phyloP scores from a whole-genome alignment of 2,888 invertebrate species.

The Iphiclides podalirius region DNA sequence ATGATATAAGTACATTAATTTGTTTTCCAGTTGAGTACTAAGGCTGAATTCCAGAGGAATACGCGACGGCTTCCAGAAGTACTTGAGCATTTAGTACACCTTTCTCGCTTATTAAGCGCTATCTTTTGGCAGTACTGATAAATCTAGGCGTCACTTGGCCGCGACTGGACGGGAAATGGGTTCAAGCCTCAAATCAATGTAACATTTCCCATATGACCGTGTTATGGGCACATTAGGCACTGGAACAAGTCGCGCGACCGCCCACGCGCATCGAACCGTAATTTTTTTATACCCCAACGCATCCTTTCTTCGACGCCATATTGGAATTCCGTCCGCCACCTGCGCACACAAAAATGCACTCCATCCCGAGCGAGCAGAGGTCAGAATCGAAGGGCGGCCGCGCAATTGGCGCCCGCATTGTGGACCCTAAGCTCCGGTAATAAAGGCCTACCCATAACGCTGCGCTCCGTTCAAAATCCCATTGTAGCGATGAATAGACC shows the following conservation, averaged over 20 bases:
- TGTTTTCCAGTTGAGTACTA: no score
- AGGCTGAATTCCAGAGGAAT: no score
- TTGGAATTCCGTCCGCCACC: constrained; percentile 55
- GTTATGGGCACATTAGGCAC: constrained; percentile 16
- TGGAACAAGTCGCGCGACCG: constrained; percentile 41
- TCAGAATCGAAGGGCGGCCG: constrained; percentile 33
- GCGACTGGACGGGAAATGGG: no score
- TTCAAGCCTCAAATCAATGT: no score
- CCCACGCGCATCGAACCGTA: constrained; percentile 63
- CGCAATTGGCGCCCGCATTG: constrained; percentile 12
- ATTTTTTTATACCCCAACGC: constrained; percentile 66
- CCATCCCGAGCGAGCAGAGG: constrained; percentile 39
- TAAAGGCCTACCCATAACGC: constrained; percentile 41
- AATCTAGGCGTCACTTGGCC: no score
- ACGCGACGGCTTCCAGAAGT: no score
- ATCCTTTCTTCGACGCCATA: constrained; percentile 65
- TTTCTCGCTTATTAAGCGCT: no score
- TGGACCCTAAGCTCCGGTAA: constrained; percentile 44
- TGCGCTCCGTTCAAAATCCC: constrained; percentile 41
- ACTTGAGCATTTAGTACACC: no score
- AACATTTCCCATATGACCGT: no score
- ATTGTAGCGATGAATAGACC: constrained; percentile 57
- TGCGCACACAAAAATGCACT: constrained; percentile 46
- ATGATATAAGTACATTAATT: no score
- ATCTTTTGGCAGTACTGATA: no score